These are phyloP conservation scores for Coelopa pilipes DNA, from an alignment of 2,888 invertebrate species.

Conservation along the genomic window DNA sequence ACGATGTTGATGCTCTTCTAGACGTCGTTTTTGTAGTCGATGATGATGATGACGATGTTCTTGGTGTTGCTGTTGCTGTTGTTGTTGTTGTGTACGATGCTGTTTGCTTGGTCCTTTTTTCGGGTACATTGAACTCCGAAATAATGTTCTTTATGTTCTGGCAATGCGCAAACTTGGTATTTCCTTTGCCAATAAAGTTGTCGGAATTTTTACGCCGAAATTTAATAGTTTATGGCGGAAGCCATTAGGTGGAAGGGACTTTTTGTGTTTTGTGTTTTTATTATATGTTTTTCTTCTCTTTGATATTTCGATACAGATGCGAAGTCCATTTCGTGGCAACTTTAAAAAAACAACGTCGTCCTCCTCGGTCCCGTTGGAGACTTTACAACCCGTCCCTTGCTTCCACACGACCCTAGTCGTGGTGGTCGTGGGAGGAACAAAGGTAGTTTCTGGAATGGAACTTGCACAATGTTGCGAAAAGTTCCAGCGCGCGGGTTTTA, in stretches of 20 bases:
- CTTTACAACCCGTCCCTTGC: too few relatives aligned
- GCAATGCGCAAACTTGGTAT: slow-evolving; percentile 34
- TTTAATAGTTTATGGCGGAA: slow-evolving; percentile 41
- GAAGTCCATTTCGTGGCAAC: background rate
- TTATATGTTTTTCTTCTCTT: background rate
- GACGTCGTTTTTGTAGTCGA: too few relatives aligned
- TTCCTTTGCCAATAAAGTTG: slow-evolving; percentile 33
- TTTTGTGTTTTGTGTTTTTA: background rate
- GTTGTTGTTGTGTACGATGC: background rate
- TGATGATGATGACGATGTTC: background rate
- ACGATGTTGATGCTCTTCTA: too few relatives aligned
- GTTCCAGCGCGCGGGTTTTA: background rate
- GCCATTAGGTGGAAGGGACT: slow-evolving; percentile 40
- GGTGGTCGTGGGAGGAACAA: too few relatives aligned
- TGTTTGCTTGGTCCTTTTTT: slow-evolving; percentile 32
- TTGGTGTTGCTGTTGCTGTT: background rate
- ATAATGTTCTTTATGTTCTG: slow-evolving; percentile 35
- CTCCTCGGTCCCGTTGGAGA: too few relatives aligned
- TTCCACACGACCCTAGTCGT: too few relatives aligned
- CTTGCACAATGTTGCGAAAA: too few relatives aligned
- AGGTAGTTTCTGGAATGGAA: too few relatives aligned
- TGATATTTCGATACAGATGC: background rate
- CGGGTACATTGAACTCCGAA: slow-evolving; percentile 34
- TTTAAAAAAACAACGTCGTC: background rate
- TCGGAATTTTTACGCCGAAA: slow-evolving; percentile 30